Evolutionary conservation across 2,113 vertebrate genomes (phyloP).

Genomic region (Tor tambroides): DNA sequence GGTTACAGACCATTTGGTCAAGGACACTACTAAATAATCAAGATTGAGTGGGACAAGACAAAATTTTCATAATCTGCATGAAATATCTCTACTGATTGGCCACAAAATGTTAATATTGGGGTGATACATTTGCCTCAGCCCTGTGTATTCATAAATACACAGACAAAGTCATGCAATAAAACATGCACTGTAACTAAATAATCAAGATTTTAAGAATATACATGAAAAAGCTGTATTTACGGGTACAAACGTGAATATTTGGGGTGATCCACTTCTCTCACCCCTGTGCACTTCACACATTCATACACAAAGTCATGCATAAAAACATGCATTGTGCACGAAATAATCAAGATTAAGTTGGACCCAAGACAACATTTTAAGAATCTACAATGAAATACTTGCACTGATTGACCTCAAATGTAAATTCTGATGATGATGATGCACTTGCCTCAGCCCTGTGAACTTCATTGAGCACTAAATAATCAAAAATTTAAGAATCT

Average conservation of each 20-base stretch:
- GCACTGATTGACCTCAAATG: not conserved
- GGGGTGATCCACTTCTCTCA: too few species aligned
- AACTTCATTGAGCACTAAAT: too few species aligned
- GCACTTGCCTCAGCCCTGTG: too few species aligned
- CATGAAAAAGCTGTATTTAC: too few species aligned
- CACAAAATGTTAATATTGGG: not conserved
- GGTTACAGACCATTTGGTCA: constrained; percentile 26
- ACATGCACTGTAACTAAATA: not conserved
- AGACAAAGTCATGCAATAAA: not conserved
- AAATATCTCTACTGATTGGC: not conserved
- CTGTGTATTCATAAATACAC: not conserved
- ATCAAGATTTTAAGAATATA: too few species aligned
- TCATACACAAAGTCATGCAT: too few species aligned
- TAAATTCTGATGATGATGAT: not conserved
- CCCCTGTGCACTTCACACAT: too few species aligned
- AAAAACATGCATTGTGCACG: too few species aligned
- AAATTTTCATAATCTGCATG: not conserved
- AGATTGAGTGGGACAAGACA: not conserved
- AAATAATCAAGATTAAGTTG: not conserved
- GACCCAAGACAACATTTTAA: too few species aligned
- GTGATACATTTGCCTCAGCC: not conserved
- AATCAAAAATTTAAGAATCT: too few species aligned
- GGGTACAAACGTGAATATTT: too few species aligned
- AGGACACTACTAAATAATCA: not conserved
- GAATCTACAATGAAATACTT: too few species aligned